phyloP scores from a whole-genome alignment of 2,113 vertebrate species.

The Saccopteryx bilineata region DNA sequence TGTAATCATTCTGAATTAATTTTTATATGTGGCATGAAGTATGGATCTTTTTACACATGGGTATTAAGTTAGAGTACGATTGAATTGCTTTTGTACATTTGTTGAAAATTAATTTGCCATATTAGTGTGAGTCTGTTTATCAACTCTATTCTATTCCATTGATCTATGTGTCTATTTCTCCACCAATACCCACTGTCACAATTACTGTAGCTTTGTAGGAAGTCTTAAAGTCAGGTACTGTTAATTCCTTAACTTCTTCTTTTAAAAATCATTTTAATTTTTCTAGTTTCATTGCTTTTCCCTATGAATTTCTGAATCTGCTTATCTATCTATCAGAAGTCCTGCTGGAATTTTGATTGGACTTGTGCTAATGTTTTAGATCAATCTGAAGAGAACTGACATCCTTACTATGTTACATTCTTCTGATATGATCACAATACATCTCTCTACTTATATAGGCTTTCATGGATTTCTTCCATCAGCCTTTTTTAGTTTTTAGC shows the following conservation, averaged over 20 bases:
- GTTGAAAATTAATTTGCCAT: conserved; percentile 7
- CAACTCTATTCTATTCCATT: not conserved
- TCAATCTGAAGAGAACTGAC: not conserved
- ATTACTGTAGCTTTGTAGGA: not conserved
- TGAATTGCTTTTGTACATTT: not conserved
- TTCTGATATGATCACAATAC: not conserved
- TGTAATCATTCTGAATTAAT: conserved; percentile 32
- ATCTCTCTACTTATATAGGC: not conserved
- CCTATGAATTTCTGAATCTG: conserved; percentile 37
- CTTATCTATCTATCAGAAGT: not conserved
- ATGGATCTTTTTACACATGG: not conserved
- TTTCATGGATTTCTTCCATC: not conserved
- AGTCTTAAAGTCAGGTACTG: not conserved
- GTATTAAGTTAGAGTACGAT: not conserved
- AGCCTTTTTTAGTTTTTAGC: not conserved
- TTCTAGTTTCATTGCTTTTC: not conserved
- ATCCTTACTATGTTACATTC: not conserved
- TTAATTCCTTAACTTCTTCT: not conserved
- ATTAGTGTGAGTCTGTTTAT: not conserved
- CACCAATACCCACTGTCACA: not conserved
- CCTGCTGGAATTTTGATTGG: not conserved
- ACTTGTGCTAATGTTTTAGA: conserved; percentile 32
- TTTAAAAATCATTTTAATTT: not conserved
- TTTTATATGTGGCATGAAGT: not conserved
- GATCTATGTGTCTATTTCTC: not conserved